A percentile compares a stretch with the other conserved stretches of the same genome.
These are phyloP conservation scores for Selenia dentaria DNA, from an alignment of 2,888 invertebrate genomes.

Conservation along the genomic window DNA sequence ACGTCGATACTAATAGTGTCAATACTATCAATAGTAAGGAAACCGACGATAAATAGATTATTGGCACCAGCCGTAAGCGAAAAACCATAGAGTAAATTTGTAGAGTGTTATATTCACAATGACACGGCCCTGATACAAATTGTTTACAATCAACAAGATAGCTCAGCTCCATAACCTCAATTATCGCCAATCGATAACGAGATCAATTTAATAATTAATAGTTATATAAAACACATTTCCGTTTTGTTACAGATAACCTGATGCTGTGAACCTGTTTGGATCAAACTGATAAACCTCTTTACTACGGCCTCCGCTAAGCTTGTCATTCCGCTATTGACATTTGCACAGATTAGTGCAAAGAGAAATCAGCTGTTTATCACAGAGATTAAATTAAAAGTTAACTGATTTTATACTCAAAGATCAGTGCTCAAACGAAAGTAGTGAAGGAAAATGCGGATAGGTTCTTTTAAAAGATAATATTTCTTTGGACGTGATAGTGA, in stretches of 20 bases:
- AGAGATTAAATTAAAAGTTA: background rate
- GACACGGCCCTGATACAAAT: too few relatives aligned
- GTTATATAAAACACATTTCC: constrained; percentile 28
- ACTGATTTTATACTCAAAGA: background rate
- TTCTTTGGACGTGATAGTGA: constrained; percentile 47
- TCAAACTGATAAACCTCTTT: constrained; percentile 36
- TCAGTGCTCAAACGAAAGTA: background rate
- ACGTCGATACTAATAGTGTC: too few relatives aligned
- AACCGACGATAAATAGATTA: too few relatives aligned
- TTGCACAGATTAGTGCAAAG: constrained; percentile 11
- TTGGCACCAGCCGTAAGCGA: too few relatives aligned
- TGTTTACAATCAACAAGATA: background rate
- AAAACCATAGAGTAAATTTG: too few relatives aligned
- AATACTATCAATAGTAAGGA: too few relatives aligned
- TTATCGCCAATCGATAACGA: constrained; percentile 8
- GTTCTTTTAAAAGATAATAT: constrained; percentile 53
- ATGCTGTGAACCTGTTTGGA: constrained; percentile 37
- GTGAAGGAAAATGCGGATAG: constrained; percentile 52
- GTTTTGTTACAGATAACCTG: constrained; percentile 67
- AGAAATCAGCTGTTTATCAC: background rate
- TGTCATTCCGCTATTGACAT: constrained; percentile 40
- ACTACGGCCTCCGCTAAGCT: constrained; percentile 38
- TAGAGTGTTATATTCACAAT: too few relatives aligned
- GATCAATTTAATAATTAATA: background rate
- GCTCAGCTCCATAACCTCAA: background rate